Base-by-base conservation (phyloP, 1,140 invertebrate species). In the Conus betulinus region DNA sequence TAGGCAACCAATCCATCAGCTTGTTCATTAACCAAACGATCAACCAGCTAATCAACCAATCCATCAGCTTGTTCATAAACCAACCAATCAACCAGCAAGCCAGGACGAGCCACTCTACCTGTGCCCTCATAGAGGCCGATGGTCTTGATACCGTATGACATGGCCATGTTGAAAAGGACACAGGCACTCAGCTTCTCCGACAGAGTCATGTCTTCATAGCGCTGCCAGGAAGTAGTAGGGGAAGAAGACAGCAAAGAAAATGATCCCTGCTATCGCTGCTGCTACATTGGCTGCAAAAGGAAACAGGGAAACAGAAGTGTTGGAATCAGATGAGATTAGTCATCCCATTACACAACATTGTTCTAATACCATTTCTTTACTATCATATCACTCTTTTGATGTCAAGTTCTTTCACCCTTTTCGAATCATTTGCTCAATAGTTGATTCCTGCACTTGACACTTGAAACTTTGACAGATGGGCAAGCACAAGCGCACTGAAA, bases 201-300 rank as follows among this genome's bases (percentile, higher is more conserved):
- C 23, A 87, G 82, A 23, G 89, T 91, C 92, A 95, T 90, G 11
- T 88, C 92, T 87, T 93, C 93, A 86, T 98, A 98, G 84, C 96
- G 96, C 6, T 95, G 93, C 52, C 51, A 97, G 94, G 89, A 97
- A 96, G 85, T 96, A 93, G 85, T 92, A 94, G 1, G 95, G 95
- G 25, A 95, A 88, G 87, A 94, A 95, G 0, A 92, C 89, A 27
- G 94, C 55, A 82, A 95, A 94, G 89, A 93, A 95, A 10, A 95
- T 83, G 63, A 95, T 91, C 15, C 93, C 94, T 11, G 88, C 91
- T 23, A 93, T 92, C 78, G 93, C 93, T 13, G 94, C 92, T 74
- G 91, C 94, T 53, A 91, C 89, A 86, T 93, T 95, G 6, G 95
- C 94, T 95, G 90, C 79, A 92, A 90, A 51, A 88, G 25, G 53